A percentile compares a stretch with the other conserved stretches of the same genome.
Evolutionary conservation across 2,113 vertebrate species (phyloP).

Genomic region (Rana temporaria): DNA sequence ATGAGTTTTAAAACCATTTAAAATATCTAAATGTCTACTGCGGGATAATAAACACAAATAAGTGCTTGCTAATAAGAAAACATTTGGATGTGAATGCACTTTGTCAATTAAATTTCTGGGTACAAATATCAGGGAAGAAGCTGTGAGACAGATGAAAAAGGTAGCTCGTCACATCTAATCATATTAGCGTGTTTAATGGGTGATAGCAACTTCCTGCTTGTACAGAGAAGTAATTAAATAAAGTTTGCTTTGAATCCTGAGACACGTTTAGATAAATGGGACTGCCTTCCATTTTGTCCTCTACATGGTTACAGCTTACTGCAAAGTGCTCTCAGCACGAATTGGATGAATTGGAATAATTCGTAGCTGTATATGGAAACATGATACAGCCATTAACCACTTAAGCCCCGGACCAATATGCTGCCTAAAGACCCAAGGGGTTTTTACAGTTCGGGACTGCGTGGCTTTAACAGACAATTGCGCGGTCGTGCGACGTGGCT

Average conservation of each 20-base stretch:
- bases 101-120: constrained; percentile 6
- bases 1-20: constrained; percentile 1
- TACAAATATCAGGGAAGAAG: neutral
- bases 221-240: neutral
- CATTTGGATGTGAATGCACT: neutral
- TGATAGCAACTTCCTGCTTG: neutral
- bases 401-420: too few relatives aligned
- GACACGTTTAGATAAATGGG: neutral
- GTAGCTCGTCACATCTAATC: neutral
- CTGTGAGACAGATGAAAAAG: constrained; percentile 25
- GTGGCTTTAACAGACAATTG: too few relatives aligned
- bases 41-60: neutral
- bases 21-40: constrained; percentile 3
- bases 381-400: too few relatives aligned
- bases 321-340: neutral
- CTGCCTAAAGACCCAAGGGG: too few relatives aligned
- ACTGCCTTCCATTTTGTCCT: neutral
- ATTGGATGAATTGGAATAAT: neutral
- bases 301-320: neutral
- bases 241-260: neutral
- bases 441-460: too few relatives aligned
- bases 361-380: neutral
- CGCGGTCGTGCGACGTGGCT: too few relatives aligned
- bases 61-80: neutral
- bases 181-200: neutral